Base-by-base conservation (phyloP, 2,888 invertebrate genomes). In the Kryphioiulus occultus region DNA sequence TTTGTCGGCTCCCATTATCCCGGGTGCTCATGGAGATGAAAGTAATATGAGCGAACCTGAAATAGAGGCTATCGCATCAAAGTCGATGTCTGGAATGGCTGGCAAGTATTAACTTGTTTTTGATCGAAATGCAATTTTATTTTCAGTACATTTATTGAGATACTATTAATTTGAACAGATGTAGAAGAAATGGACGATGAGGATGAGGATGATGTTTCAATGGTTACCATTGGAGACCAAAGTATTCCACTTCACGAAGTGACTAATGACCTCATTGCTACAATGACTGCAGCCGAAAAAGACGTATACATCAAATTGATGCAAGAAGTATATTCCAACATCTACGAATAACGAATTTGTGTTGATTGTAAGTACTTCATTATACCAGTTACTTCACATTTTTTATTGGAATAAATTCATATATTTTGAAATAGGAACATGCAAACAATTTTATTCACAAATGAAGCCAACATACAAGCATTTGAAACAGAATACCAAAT, bases 221-320 rank as follows among this genome's bases (percentile, higher is more conserved):
- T 95, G 22, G 96, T 98, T 10, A 93, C 94, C 90, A 96, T 98
- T 44, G 96, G 95, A 88, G 95, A 95, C 82, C 94, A 94, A 90
- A 94, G 95, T 22, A 95, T 97, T 89, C 94, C 96, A 0, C 94
- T 98, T 88, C 96, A 96, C 47, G 96, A 96, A 91, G 95, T 98
- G 17, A 96, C 96, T 91, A 96, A 97, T 91, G 94, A 95, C 90
- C 94, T 97, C 91, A 97, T 98, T 90, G 95, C 95, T 0, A 95
- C 95, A 92, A 99, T 99, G 98, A 95, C 96, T 15, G 95, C 96
- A 30, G 93, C 95, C 5, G 98, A 99, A 92, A 98, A 98, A 92
- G 97, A 98, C 91, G 95, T 96, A 68, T 99, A 98, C 92, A 98
- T 98, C 90, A 96, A 97, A 92, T 94, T 96, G 83, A 98, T 97